phyloP scores from a whole-genome alignment of 1,140 invertebrate species.

The Drosophila pseudoobscura region DNA sequence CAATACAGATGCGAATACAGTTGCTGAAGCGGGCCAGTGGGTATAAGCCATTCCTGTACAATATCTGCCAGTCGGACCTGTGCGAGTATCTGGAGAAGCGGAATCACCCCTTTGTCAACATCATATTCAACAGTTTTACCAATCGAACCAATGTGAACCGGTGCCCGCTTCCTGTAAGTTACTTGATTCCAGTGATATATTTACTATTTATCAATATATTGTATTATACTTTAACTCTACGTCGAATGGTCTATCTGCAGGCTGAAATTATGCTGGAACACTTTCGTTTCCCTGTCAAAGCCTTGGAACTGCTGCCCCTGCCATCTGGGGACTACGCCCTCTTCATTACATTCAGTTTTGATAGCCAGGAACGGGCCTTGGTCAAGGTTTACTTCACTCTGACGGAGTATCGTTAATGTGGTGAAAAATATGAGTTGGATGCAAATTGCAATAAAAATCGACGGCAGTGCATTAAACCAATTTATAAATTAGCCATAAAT shows the following conservation, averaged over 20 bases:
- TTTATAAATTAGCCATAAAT: conserved; percentile 58
- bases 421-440: conserved; percentile 22
- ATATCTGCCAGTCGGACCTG: conserved; percentile 52
- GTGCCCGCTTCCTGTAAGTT: conserved; percentile 61
- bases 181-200: neutral
- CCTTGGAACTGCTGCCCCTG: conserved; percentile 54
- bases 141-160: conserved; percentile 57
- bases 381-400: conserved; percentile 65
- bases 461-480: conserved; percentile 67
- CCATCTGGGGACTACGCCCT: conserved; percentile 67
- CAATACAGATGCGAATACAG: conserved; percentile 64
- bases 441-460: conserved; percentile 48
- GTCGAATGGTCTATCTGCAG: conserved; percentile 12
- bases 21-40: conserved; percentile 69
- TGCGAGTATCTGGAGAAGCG: conserved; percentile 70
- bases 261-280: conserved; percentile 49
- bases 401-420: conserved; percentile 49
- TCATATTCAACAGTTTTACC: conserved; percentile 60
- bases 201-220: too few relatives aligned
- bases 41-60: conserved; percentile 73
- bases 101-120: conserved; percentile 73
- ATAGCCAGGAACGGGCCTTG: conserved; percentile 29
- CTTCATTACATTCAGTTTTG: conserved; percentile 53
- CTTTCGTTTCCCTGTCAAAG: conserved; percentile 63
- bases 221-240: neutral